Evolutionary conservation across 2,797 vertebrate genomes (phyloP), one percentile per base, ranked within the genome.

Genomic region (Sebastes diaconus): DNA sequence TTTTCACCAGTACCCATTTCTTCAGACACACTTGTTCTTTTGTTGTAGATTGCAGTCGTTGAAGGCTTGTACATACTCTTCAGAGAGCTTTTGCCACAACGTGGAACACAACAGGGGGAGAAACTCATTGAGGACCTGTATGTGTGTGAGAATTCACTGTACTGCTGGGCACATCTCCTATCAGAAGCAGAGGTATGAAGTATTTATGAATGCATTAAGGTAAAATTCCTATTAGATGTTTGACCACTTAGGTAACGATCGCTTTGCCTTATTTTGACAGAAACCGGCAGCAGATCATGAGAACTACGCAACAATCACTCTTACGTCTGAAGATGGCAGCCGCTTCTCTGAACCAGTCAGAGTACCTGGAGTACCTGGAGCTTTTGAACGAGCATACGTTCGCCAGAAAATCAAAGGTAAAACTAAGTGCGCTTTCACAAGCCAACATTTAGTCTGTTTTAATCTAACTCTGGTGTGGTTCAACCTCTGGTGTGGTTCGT

Each of bases 11-110:
- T 30, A 36, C 18, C 20, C 8, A 3, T 63, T 30, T 29, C 3
- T 29, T 50, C 1, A 8, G 2, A 13, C 12, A 0, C 20, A 18
- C 46, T 77, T 50, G 18, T 39, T 55, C 3, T 65, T 76, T 14
- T 75, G 4, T 79, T 87, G 18, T 5, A 94, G 94, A 89, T 94
- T 80, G 89, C 91, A 5, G 60, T 94, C 39, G 32, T 94, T 27
- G 94, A 95, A 75, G 92, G 92, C 36, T 69, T 95, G 54, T 95
- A 93, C 80, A 42, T 75, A 18, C 92, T 95, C 55, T 95, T 94
- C 73, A 87, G 94, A 55, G 88, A 93, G 61, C 81, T 95, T 79
- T 70, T 95, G 68, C 92, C 92, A 32, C 74, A 81, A 25, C 75
- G 5, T 46, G 77, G 79, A 68, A 80, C 59, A 36, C 42, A 50